A percentile compares a stretch with the other conserved stretches of the same genome.
Evolutionary conservation across 1,140 invertebrate species (phyloP).

Genomic region (Triops cancriformis): DNA sequence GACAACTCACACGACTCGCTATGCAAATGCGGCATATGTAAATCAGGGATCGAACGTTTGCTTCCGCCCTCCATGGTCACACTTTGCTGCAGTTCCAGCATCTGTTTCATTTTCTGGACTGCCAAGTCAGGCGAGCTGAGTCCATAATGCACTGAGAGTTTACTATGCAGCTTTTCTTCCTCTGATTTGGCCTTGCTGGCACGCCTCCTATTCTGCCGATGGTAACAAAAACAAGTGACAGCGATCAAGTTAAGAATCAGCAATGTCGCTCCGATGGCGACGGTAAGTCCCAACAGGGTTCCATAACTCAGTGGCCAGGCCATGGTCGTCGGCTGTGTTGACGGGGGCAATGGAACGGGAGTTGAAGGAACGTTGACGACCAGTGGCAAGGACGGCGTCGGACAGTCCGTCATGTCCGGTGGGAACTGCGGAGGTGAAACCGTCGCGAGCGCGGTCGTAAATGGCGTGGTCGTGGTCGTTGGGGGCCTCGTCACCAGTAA

Average conservation of each 20-base stretch:
- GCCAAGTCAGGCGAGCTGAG: neutral
- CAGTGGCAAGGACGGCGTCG: neutral
- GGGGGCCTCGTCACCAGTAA: neutral
- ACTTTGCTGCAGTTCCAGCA: neutral
- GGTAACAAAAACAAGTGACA: constrained; percentile 16
- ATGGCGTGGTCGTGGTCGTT: neutral
- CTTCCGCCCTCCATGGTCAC: neutral
- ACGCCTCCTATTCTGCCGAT: neutral
- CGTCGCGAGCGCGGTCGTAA: neutral
- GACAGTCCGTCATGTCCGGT: neutral
- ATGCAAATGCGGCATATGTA: neutral
- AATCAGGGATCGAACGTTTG: neutral
- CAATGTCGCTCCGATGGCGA: constrained; percentile 14
- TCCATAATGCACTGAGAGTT: neutral
- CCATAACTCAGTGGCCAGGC: neutral
- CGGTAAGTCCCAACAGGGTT: constrained; percentile 17
- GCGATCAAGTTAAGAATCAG: constrained; percentile 17
- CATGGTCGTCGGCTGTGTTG: neutral
- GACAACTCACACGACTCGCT: constrained; percentile 1
- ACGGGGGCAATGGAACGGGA: neutral
- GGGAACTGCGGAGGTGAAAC: neutral
- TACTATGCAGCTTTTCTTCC: neutral
- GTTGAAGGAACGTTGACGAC: neutral
- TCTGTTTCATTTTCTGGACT: neutral
- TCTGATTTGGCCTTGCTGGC: neutral